Evolutionary conservation across 2,888 invertebrate species (phyloP).

Genomic region (Salticus scenicus): DNA sequence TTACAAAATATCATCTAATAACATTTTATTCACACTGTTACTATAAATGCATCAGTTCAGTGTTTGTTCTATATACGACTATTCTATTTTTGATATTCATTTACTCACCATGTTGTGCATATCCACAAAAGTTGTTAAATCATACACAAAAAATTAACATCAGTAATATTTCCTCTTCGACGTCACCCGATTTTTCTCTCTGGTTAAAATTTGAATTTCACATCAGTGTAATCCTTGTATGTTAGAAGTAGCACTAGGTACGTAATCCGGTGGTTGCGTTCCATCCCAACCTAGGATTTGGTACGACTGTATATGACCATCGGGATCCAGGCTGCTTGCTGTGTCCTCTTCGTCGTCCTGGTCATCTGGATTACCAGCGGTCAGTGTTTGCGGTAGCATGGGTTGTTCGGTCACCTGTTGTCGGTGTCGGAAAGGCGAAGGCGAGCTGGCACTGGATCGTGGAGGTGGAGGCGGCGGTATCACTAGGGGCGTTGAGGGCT

Average conservation of each 20-base stretch:
- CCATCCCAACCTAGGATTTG: slow-evolving; percentile 55
- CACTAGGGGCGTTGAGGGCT: slow-evolving; percentile 24
- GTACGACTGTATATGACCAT: slow-evolving; percentile 48
- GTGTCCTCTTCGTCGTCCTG: slow-evolving; percentile 40
- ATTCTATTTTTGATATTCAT: no score
- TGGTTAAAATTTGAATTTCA: no score
- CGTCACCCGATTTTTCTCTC: not conserved
- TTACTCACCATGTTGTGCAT: slow-evolving; percentile 4
- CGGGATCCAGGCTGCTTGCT: slow-evolving; percentile 54
- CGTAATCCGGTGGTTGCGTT: slow-evolving; percentile 41
- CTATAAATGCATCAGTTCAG: no score
- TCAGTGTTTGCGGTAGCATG: not conserved
- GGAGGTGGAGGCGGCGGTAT: slow-evolving; percentile 54
- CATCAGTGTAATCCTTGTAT: not conserved
- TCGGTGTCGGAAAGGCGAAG: slow-evolving; percentile 30
- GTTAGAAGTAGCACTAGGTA: not conserved
- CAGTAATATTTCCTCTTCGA: not conserved
- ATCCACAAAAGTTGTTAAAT: not conserved
- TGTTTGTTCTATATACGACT: no score
- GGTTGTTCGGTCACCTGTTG: not conserved
- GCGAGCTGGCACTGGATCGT: slow-evolving; percentile 43
- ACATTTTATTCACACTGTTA: no score
- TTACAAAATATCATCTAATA: no score
- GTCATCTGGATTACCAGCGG: not conserved
- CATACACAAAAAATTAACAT: not conserved